Conservation (phyloP, 2,888 invertebrate species). For the Anoplius nigerrimus region DNA sequence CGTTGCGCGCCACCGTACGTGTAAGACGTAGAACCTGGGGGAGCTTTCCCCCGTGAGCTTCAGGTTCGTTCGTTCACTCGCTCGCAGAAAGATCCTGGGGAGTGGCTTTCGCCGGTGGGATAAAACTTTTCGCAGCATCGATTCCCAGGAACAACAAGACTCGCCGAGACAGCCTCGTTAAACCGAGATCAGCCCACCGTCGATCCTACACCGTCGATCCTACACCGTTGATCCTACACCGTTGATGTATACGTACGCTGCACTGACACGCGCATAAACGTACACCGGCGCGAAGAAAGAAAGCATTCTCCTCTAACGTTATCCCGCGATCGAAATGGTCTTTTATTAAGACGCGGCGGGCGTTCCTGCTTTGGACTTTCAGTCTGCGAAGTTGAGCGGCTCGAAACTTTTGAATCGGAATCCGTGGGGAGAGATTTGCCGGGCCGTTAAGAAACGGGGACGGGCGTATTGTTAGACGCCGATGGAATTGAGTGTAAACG, state of each 20-base stretch:
- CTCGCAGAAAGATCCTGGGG: slow-evolving; percentile 3
- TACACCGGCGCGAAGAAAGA: too few relatives aligned
- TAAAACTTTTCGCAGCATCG: slow-evolving; percentile 50
- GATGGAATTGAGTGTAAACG: too few relatives aligned
- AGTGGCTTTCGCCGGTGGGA: slow-evolving; percentile 23
- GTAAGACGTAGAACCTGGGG: too few relatives aligned
- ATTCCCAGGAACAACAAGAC: slow-evolving; percentile 36
- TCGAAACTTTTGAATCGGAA: background rate
- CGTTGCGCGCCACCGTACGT: too few relatives aligned
- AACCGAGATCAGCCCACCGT: slow-evolving; percentile 42
- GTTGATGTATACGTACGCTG: background rate
- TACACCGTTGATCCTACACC: slow-evolving; percentile 1
- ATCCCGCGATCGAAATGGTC: slow-evolving; percentile 18
- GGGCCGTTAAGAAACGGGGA: too few relatives aligned
- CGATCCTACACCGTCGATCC: slow-evolving; percentile 4
- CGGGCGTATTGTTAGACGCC: too few relatives aligned
- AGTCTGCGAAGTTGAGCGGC: background rate
- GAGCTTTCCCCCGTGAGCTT: too few relatives aligned
- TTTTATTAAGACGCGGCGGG: slow-evolving; percentile 39
- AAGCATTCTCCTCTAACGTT: background rate
- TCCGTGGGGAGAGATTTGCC: too few relatives aligned
- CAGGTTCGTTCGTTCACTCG: background rate
- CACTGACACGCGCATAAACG: background rate
- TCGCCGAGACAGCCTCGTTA: slow-evolving; percentile 46
- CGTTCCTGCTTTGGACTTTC: slow-evolving; percentile 22